Conservation (phyloP, 2,888 invertebrate genomes). For the Zygothrica quintamaculata region DNA sequence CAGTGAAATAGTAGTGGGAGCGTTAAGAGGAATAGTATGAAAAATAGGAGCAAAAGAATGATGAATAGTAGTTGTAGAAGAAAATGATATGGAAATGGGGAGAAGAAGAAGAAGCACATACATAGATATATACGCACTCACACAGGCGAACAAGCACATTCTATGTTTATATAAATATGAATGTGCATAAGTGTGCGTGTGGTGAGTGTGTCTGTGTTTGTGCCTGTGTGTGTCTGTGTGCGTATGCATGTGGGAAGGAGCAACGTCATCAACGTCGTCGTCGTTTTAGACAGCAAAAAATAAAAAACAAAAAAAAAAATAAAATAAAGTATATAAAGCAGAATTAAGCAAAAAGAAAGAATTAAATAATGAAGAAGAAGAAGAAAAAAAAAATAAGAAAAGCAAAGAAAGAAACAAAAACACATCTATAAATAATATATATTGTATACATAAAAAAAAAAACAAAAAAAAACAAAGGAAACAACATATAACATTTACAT, state of each 20-base stretch:
- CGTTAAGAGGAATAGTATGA: conserved; percentile 6
- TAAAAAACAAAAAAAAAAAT: conserved; percentile 22
- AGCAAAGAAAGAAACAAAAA: conserved; percentile 28
- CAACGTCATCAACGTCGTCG: conserved; percentile 57
- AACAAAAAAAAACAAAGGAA: conserved; percentile 19
- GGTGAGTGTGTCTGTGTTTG: background rate
- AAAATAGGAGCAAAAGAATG: background rate
- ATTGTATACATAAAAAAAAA: conserved; percentile 45
- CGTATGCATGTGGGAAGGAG: conserved; percentile 25
- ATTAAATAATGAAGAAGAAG: conserved; percentile 18
- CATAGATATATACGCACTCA: conserved; percentile 1
- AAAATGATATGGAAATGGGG: background rate
- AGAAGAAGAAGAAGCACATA: background rate
- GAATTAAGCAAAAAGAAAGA: conserved; percentile 26
- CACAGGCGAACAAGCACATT: conserved; percentile 8
- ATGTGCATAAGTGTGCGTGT: background rate
- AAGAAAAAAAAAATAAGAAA: conserved; percentile 34
- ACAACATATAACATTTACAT: conserved; percentile 48
- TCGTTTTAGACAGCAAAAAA: conserved; percentile 64
- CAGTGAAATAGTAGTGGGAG: conserved; percentile 10
- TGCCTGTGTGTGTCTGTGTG: background rate
- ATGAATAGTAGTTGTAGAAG: background rate
- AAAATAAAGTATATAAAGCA: conserved; percentile 18
- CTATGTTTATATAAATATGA: conserved; percentile 1
- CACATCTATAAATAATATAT: conserved; percentile 60